These are phyloP conservation scores for Cephus pulcher DNA, from an alignment of 2,888 invertebrate genomes.

Conservation along the genomic window DNA sequence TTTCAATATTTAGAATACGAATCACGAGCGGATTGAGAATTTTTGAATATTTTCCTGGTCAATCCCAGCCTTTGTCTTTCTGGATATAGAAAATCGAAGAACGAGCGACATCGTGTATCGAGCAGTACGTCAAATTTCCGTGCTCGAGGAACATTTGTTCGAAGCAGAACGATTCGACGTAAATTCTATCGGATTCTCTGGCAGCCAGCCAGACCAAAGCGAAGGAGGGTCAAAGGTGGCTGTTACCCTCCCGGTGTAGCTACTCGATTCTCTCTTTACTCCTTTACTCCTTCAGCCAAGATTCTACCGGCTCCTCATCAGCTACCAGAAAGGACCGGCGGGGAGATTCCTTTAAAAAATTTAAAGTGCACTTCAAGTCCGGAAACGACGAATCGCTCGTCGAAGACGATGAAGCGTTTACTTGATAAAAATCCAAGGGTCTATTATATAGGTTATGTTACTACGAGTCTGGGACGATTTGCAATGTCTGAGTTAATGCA, in stretches of 20 bases:
- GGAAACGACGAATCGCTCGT: background rate
- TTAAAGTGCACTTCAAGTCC: background rate
- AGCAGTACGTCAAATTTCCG: background rate
- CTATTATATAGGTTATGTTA: background rate
- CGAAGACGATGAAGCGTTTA: background rate
- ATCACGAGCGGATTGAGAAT: background rate
- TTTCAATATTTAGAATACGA: background rate
- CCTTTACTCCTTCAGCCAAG: background rate
- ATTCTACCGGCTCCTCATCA: background rate
- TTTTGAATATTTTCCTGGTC: background rate
- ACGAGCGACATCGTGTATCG: background rate
- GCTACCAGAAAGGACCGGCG: background rate
- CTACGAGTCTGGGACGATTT: background rate
- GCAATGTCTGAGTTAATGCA: background rate
- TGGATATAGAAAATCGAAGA: background rate
- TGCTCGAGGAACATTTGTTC: background rate
- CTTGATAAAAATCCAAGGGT: background rate
- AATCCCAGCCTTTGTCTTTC: background rate
- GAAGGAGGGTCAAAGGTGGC: constrained; percentile 1
- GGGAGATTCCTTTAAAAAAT: background rate
- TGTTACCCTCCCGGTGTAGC: background rate
- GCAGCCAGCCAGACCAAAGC: background rate
- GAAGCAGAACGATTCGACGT: constrained; percentile 1
- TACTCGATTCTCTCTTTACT: background rate
- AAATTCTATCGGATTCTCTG: constrained; percentile 1